These are phyloP conservation scores for Aurelia sp. DNA, from an alignment of 30 jellyfish, hydroid and myxozoan species.

Conservation along the genomic window DNA sequence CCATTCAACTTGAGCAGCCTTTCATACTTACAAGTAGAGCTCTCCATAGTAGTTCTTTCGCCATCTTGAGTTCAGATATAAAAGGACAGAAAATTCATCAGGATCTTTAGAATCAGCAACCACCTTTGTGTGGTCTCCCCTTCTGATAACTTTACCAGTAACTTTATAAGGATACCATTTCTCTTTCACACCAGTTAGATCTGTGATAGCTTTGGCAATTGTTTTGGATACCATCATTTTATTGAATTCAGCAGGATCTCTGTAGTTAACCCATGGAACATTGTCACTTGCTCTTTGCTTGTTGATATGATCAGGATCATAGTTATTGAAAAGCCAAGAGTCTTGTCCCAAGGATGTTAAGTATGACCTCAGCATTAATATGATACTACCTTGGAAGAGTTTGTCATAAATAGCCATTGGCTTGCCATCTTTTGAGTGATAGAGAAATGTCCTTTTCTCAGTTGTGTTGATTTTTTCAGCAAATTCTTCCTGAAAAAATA, in stretches of 20 bases:
- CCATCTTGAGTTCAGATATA: conserved; percentile 78
- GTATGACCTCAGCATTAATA: conserved; percentile 62
- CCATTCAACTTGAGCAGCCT: no score
- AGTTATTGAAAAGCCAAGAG: conserved; percentile 79
- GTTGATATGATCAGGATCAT: conserved; percentile 71
- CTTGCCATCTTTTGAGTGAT: conserved; percentile 61
- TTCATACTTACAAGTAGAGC: conserved; percentile 78
- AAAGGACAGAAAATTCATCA: conserved; percentile 81
- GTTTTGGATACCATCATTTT: conserved; percentile 50
- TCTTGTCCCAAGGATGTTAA: conserved; percentile 75
- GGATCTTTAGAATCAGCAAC: conserved; percentile 77
- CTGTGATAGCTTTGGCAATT: conserved; percentile 65
- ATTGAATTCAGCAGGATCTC: conserved; percentile 69
- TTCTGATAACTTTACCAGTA: conserved; percentile 79
- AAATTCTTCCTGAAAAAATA: conserved; percentile 9
- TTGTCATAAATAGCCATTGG: conserved; percentile 78
- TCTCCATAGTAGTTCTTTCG: conserved; percentile 92
- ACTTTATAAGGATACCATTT: conserved; percentile 83
- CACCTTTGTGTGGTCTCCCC: conserved; percentile 93
- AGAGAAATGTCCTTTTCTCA: conserved; percentile 53
- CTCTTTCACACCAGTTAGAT: conserved; percentile 59
- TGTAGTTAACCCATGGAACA: conserved; percentile 82
- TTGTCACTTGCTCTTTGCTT: conserved; percentile 64
- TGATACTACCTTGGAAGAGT: conserved; percentile 55
- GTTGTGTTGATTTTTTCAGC: conserved; percentile 74